These are phyloP conservation scores for Sylvicapra grimmia DNA, from an alignment of 2,113 vertebrate species.

Conservation along the genomic window DNA sequence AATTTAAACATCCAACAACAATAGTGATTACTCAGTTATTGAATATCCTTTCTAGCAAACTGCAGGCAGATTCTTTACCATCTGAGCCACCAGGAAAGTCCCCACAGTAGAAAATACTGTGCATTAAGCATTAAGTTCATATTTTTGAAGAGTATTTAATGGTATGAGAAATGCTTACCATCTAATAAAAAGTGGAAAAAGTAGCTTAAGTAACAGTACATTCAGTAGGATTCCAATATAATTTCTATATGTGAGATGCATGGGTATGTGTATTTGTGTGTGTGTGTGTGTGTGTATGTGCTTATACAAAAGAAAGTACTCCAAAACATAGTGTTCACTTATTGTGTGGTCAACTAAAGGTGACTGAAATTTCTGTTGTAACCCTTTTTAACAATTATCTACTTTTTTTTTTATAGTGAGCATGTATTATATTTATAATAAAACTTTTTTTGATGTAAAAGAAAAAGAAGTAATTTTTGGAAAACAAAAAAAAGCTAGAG, in stretches of 20 bases:
- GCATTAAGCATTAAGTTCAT: constrained; percentile 1
- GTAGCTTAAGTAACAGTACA: neutral
- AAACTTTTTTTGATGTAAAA: neutral
- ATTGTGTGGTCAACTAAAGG: neutral
- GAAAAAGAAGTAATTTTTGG: neutral
- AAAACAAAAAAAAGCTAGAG: neutral
- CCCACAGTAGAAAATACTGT: constrained; percentile 1
- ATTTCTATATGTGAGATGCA: neutral
- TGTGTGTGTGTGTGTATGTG: neutral
- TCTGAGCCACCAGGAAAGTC: neutral
- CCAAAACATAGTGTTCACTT: neutral
- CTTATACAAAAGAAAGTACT: neutral
- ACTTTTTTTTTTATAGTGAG: neutral
- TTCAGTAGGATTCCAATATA: neutral
- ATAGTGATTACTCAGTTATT: neutral
- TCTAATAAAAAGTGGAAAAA: neutral
- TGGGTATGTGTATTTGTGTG: neutral
- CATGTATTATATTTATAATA: neutral
- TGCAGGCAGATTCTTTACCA: neutral
- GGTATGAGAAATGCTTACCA: neutral
- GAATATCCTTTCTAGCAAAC: neutral
- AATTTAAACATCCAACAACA: neutral
- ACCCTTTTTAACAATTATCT: neutral
- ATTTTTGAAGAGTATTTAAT: constrained; percentile 27
- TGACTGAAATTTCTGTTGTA: constrained; percentile 27